These are phyloP conservation scores for Drosophila carrolli DNA, from an alignment of 1,140 invertebrate genomes.

Conservation along the genomic window DNA sequence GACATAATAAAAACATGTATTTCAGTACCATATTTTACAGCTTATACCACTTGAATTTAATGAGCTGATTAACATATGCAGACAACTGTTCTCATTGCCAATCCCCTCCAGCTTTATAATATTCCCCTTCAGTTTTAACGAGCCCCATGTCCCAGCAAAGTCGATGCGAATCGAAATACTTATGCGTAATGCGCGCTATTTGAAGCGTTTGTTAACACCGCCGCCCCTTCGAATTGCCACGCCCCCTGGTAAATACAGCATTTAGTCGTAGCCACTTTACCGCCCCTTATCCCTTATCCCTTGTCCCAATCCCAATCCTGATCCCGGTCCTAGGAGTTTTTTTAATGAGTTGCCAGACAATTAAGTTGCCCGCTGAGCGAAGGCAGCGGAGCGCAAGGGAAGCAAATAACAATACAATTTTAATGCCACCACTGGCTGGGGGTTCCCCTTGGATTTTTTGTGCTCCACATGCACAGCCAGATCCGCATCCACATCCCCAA, in stretches of 20 bases:
- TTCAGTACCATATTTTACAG: neutral
- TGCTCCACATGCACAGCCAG: constrained; percentile 7
- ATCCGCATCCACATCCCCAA: neutral
- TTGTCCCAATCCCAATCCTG: too few species aligned
- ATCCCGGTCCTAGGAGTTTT: neutral
- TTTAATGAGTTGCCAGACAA: constrained; percentile 80
- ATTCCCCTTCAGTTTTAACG: neutral
- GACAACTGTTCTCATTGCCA: neutral
- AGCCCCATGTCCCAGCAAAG: neutral
- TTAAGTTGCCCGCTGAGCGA: constrained; percentile 48
- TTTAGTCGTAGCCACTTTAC: constrained; percentile 37
- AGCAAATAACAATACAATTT: constrained; percentile 78
- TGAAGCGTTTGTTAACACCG: constrained; percentile 19
- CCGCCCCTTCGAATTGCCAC: constrained; percentile 1
- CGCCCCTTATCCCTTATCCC: neutral
- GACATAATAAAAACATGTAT: too few species aligned
- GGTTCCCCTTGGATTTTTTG: constrained; percentile 3
- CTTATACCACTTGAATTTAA: neutral
- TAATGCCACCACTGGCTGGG: constrained; percentile 54
- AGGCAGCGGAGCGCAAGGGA: constrained; percentile 37
- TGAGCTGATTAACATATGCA: constrained; percentile 18
- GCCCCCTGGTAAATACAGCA: constrained; percentile 33
- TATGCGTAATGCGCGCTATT: constrained; percentile 32
- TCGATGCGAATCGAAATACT: constrained; percentile 25
- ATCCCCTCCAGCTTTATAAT: constrained; percentile 12